Base-by-base conservation (phyloP, 2,797 vertebrate species). In the Melanotaenia boesemani region DNA sequence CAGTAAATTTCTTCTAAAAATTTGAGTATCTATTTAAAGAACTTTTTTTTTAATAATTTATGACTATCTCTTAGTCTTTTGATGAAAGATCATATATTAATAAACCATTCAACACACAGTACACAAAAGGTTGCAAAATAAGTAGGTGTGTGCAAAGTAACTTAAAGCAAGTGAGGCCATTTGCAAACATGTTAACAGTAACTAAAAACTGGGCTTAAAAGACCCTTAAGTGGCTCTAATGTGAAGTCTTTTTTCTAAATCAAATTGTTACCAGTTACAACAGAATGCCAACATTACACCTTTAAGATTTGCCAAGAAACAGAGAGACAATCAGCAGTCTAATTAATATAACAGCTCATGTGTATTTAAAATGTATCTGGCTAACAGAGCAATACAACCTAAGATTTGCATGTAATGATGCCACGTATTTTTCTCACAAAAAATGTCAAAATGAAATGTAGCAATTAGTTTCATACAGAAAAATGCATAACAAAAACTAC, bases 391-490 rank as follows among this genome's bases (percentile, higher is more conserved):
- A n/a, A 32, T 30, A n/a, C 24, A 44, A 34, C 46, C 65, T 67
- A 32, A n/a, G 52, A 67, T 32, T 26, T 44, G 18, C 54, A 70
- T 62, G 57, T 3, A 26, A 55, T 26, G 36, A 15, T 46, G 61
- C 1, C 5, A 65, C 10, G 37, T 8, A 22, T 60, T 22, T 10
- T 20, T 46, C 6, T 46, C 18, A 46, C 41, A 16, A 44, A 44
- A 41, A 5, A 18, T 16, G 6, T 44, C 44, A 7, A 46, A 46
- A 20, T 48, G 7, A 48, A 48, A 48, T 48, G 20, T n/a, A n/a
- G 46, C n/a, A n/a, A 48, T n/a, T 48, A 48, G 34, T 72, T 68
- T 72, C 8, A 44, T 52, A 28, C 52, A 28, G 34, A 48, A 56
- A 15, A 64, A 62, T 6, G 58, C 5, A 10, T 39, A 15, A 52